Percentiles rank a stretch among this genome's conserved stretches.
Evolutionary conservation across 1,140 invertebrate species (phyloP).

Genomic region (Anastrepha obliqua): DNA sequence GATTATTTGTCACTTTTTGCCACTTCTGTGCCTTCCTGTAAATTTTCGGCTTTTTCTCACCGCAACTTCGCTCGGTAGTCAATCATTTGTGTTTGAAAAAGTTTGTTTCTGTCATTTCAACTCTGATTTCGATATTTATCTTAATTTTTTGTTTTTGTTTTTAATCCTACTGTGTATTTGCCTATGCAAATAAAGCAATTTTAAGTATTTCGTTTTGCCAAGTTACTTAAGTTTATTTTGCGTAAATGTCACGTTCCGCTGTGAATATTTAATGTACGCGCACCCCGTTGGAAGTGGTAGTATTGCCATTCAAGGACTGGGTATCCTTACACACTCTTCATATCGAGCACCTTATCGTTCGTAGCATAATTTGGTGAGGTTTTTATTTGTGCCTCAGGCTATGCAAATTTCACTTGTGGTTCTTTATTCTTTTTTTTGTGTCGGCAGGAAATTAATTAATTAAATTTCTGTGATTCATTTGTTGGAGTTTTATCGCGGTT

Average conservation of each 20-base stretch:
- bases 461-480: background rate
- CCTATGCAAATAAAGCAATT: conserved; percentile 46
- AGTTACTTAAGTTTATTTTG: conserved; percentile 44
- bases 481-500: conserved; percentile 17
- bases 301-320: background rate
- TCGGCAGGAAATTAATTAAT: conserved; percentile 3
- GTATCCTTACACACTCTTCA: background rate
- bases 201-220: background rate
- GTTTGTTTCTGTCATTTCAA: background rate
- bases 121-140: background rate
- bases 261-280: conserved; percentile 13
- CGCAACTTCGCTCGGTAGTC: background rate
- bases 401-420: conserved; percentile 14
- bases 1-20: background rate
- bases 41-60: background rate
- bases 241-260: conserved; percentile 45
- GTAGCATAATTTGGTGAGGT: background rate
- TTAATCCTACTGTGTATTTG: conserved; percentile 28
- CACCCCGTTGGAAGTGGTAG: background rate
- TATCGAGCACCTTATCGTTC: background rate
- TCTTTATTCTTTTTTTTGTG: background rate
- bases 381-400: conserved; percentile 9
- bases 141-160: background rate
- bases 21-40: background rate
- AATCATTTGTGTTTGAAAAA: conserved; percentile 9